phyloP scores from a whole-genome alignment of 2,888 invertebrate genomes.

The Polymixis lichenea region DNA sequence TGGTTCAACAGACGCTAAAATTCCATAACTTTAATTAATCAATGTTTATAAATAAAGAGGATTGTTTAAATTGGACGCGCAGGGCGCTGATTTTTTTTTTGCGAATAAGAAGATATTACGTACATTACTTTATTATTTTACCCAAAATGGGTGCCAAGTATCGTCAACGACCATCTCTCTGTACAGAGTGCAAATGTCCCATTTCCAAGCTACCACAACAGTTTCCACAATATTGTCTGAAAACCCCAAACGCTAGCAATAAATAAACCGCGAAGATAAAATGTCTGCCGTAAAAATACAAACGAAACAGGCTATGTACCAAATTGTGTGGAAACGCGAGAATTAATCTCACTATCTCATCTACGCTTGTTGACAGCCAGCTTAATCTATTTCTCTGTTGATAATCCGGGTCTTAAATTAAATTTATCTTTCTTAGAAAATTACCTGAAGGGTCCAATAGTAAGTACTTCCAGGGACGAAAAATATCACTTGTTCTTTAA shows the following conservation, averaged over 20 bases:
- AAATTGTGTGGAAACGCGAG: constrained; percentile 45
- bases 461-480: neutral
- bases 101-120: too few species aligned
- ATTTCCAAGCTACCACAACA: constrained; percentile 14
- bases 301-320: constrained; percentile 32
- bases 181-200: neutral
- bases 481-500: too few species aligned
- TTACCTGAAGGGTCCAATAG: neutral
- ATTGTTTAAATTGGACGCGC: too few species aligned
- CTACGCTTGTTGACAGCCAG: constrained; percentile 41
- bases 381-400: constrained; percentile 33
- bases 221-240: constrained; percentile 16
- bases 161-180: neutral
- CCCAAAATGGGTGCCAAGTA: neutral
- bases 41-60: too few species aligned
- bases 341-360: constrained; percentile 52
- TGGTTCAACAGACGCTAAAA: too few species aligned
- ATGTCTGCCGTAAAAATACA: constrained; percentile 45
- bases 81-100: too few species aligned
- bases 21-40: too few species aligned
- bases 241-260: constrained; percentile 24
- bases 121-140: neutral
- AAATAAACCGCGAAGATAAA: constrained; percentile 52
- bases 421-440: constrained; percentile 21
- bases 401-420: constrained; percentile 26